phyloP scores from a whole-genome alignment of 2,113 vertebrate species.

The Heptranchias perlo region DNA sequence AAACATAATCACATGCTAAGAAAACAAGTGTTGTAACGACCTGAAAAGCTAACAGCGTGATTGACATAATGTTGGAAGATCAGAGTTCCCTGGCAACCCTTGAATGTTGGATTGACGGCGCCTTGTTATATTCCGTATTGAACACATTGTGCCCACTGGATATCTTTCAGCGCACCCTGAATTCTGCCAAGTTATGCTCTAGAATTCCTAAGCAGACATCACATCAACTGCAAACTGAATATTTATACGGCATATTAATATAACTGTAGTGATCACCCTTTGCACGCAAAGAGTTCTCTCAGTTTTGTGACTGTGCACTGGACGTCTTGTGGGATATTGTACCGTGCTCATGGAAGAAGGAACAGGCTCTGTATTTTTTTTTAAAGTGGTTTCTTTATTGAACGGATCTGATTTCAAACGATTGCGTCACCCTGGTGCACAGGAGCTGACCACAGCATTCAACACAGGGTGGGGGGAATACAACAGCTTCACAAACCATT shows the following conservation, averaged over 20 bases:
- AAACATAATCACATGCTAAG: conserved; percentile 31
- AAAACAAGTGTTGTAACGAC: conserved; percentile 30
- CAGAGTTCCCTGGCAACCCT: conserved; percentile 10
- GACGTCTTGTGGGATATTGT: background rate
- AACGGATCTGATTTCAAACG: background rate
- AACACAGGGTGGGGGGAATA: background rate
- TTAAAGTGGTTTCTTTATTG: background rate
- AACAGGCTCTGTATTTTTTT: background rate
- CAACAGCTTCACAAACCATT: background rate
- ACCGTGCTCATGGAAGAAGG: background rate
- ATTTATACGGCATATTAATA: background rate
- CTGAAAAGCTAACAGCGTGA: conserved; percentile 24
- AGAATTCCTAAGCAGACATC: background rate
- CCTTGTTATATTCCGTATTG: background rate
- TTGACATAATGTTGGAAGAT: conserved; percentile 35
- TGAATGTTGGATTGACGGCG: background rate
- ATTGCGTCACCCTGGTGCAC: background rate
- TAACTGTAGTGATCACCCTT: background rate
- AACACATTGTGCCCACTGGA: background rate
- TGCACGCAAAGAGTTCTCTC: background rate
- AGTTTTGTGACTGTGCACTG: background rate
- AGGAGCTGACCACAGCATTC: background rate
- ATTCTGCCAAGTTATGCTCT: background rate
- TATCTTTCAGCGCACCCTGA: background rate
- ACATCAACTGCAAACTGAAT: background rate